Percentiles rank a stretch among this genome's conserved stretches.
These are phyloP conservation scores for Seriola dumerili DNA, from an alignment of 2,113 vertebrate genomes.

Conservation along the genomic window DNA sequence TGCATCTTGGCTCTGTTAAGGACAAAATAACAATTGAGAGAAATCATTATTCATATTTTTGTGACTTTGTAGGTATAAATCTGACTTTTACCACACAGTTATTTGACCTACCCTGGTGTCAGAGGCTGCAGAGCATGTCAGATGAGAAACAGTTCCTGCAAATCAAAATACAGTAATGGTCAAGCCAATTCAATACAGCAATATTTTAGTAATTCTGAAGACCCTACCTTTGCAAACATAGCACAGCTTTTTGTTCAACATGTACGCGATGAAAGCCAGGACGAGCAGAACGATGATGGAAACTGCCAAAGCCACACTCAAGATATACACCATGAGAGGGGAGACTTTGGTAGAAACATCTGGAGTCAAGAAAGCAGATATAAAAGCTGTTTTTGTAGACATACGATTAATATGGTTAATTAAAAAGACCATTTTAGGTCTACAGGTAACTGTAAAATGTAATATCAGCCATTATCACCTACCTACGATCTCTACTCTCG, in stretches of 20 bases:
- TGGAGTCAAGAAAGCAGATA: not conserved
- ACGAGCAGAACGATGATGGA: slow-evolving; percentile 20
- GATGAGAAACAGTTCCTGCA: slow-evolving; percentile 23
- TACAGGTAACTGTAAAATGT: not conserved
- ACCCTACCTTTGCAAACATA: slow-evolving; percentile 47
- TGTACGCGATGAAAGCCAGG: slow-evolving; percentile 38
- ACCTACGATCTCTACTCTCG: slow-evolving; percentile 41
- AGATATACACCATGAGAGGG: not conserved
- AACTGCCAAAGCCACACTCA: slow-evolving; percentile 29
- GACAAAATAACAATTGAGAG: not conserved
- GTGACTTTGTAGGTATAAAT: too few relatives aligned
- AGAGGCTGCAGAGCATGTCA: slow-evolving; percentile 10
- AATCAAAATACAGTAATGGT: not conserved
- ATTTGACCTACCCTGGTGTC: slow-evolving; percentile 31
- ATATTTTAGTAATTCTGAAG: fast-evolving
- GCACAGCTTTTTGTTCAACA: slow-evolving; percentile 2
- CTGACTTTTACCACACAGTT: too few relatives aligned
- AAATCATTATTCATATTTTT: too few relatives aligned
- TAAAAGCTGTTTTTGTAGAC: not conserved
- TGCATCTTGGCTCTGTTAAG: slow-evolving; percentile 32
- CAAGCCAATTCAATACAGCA: fast-evolving
- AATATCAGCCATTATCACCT: not conserved
- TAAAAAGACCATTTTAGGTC: not conserved
- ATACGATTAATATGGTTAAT: too few relatives aligned
- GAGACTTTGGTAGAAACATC: not conserved